Percentiles rank a stretch among this genome's conserved stretches.
These are phyloP conservation scores for Leptinotarsa tumamoca DNA, from an alignment of 2,888 invertebrate genomes.

Conservation along the genomic window DNA sequence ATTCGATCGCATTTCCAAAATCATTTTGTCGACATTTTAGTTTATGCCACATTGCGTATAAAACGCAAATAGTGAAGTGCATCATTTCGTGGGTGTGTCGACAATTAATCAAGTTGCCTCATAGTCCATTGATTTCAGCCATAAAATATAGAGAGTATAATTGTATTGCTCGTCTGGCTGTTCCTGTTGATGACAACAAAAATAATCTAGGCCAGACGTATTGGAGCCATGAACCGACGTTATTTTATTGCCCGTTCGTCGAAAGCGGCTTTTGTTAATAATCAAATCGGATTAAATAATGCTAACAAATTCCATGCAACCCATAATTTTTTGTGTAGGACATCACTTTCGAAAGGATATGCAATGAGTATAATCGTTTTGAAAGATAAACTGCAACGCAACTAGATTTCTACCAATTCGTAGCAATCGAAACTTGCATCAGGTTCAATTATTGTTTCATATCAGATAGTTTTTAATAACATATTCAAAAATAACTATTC, in stretches of 20 bases:
- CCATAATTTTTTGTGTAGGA: background rate
- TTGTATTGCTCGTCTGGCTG: constrained; percentile 5
- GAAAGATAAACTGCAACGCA: no score
- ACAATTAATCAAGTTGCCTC: background rate
- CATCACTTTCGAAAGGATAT: no score
- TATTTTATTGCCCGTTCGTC: background rate
- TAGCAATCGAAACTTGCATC: no score
- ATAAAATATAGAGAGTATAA: background rate
- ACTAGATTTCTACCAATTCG: no score
- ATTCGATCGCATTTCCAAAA: background rate
- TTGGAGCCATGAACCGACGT: background rate
- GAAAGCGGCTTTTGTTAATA: background rate
- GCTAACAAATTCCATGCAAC: background rate
- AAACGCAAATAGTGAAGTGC: background rate
- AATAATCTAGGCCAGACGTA: background rate
- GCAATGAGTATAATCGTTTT: no score
- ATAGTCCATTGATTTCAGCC: background rate
- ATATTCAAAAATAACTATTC: no score
- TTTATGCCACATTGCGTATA: background rate
- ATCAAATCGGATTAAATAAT: background rate
- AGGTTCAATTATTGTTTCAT: no score
- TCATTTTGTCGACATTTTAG: background rate
- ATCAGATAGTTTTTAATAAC: no score
- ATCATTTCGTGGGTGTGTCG: background rate
- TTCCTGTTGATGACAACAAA: constrained; percentile 6